Conservation (phyloP, 1,140 invertebrate species). For the Nomia melanderi region DNA sequence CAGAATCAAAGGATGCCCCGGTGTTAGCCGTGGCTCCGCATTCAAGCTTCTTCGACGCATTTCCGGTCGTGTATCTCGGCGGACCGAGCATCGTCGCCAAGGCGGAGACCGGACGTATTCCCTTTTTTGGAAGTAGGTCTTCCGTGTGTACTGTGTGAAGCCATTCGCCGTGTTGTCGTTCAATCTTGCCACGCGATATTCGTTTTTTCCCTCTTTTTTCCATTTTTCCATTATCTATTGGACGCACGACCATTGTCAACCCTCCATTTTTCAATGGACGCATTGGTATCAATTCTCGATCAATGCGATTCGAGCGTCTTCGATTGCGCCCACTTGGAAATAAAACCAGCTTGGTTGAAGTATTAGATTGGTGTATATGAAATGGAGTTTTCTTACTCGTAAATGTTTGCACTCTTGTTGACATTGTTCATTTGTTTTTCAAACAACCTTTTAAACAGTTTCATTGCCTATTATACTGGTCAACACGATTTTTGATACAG, state of each 20-base stretch:
- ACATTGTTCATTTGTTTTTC: no score
- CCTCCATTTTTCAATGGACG: background rate
- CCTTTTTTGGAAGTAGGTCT: conserved; percentile 93
- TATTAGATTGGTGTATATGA: no score
- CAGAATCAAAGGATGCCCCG: conserved; percentile 87
- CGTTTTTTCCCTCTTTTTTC: conserved; percentile 6
- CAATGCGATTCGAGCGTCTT: no score
- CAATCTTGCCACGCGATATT: background rate
- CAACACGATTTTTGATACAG: no score
- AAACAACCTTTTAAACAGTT: no score
- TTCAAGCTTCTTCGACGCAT: conserved; percentile 94
- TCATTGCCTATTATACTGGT: no score
- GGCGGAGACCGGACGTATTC: conserved; percentile 88
- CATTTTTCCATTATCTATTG: background rate
- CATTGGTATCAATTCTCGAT: no score
- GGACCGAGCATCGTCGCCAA: conserved; percentile 94
- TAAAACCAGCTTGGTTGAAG: no score
- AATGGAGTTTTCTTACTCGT: no score
- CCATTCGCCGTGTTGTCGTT: conserved; percentile 1
- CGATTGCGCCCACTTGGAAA: no score
- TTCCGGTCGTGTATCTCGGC: conserved; percentile 89
- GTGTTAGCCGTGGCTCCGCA: conserved; percentile 94
- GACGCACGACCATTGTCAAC: background rate
- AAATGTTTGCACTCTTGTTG: no score
- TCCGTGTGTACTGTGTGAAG: conserved; percentile 39